Conservation (phyloP, 1,140 invertebrate genomes). For the Zophobas atratus region DNA sequence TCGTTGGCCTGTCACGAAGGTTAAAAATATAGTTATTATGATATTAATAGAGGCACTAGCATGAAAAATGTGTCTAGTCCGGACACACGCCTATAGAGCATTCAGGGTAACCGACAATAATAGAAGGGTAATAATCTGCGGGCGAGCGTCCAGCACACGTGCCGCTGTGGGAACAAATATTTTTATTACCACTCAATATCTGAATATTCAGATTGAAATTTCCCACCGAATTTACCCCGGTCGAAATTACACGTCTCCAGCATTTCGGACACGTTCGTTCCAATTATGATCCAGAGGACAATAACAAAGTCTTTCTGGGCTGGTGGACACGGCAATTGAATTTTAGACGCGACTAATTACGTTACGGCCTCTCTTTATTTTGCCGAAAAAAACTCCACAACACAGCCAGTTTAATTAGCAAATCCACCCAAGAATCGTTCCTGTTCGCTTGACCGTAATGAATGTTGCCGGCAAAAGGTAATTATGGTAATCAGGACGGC, state of each 20-base stretch:
- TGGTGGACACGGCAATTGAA: constrained; percentile 1
- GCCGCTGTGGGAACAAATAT: constrained; percentile 30
- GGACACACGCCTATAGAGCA: constrained; percentile 33
- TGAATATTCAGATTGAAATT: constrained; percentile 17
- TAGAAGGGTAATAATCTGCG: constrained; percentile 38
- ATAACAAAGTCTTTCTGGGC: constrained; percentile 6
- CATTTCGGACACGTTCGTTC: constrained; percentile 4
- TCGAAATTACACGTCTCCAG: constrained; percentile 4
- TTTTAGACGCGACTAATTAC: constrained; percentile 14
- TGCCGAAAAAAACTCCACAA: not conserved
- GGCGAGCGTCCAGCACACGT: constrained; percentile 34
- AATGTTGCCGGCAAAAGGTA: not conserved
- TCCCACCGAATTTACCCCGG: not conserved
- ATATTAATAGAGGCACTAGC: constrained; percentile 41
- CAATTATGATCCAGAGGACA: constrained; percentile 13
- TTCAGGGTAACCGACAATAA: constrained; percentile 36
- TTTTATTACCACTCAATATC: constrained; percentile 25
- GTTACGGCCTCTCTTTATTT: not conserved
- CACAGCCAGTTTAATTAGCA: not conserved
- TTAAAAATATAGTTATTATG: constrained; percentile 47
- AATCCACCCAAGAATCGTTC: not conserved
- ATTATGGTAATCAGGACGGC: not conserved
- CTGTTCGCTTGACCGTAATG: not conserved
- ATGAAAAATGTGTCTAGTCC: constrained; percentile 43
- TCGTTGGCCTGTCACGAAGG: constrained; percentile 1